Evolutionary conservation across 2,888 invertebrate genomes (phyloP).

Genomic region (Trichopoda pennipes): DNA sequence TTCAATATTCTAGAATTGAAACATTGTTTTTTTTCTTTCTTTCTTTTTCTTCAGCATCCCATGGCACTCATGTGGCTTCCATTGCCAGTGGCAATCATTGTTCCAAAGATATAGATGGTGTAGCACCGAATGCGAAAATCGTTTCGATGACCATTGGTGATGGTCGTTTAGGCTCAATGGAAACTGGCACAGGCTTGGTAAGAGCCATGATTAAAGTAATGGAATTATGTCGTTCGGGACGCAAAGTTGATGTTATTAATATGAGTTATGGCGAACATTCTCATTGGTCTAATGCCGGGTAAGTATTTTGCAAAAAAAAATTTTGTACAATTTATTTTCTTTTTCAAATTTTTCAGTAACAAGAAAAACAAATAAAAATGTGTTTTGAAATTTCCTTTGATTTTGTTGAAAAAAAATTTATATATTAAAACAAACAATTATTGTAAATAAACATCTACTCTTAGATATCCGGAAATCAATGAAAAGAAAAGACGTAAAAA

Average conservation of each 20-base stretch:
- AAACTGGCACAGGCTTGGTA: slow-evolving; percentile 96
- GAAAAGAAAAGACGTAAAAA: slow-evolving; percentile 75
- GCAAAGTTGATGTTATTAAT: slow-evolving; percentile 93
- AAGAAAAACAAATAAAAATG: not conserved
- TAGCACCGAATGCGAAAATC: slow-evolving; percentile 97
- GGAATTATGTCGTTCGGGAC: slow-evolving; percentile 84
- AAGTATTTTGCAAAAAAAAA: slow-evolving; percentile 72
- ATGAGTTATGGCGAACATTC: slow-evolving; percentile 99
- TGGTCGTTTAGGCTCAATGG: slow-evolving; percentile 95
- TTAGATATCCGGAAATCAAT: slow-evolving; percentile 63
- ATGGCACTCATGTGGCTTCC: slow-evolving; percentile 98
- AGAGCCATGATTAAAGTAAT: slow-evolving; percentile 95
- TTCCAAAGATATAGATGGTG: slow-evolving; percentile 93
- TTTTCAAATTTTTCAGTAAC: slow-evolving; percentile 32
- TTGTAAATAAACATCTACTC: slow-evolving; percentile 27
- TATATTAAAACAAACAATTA: no score
- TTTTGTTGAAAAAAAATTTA: slow-evolving; percentile 35
- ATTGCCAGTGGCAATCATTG: slow-evolving; percentile 95
- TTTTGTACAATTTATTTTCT: not conserved
- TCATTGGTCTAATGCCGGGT: slow-evolving; percentile 95
- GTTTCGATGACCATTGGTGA: slow-evolving; percentile 97
- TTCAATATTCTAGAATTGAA: no score
- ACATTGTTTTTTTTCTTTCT: no score
- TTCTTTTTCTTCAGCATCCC: slow-evolving; percentile 85
- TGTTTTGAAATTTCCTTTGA: slow-evolving; percentile 65